These are phyloP conservation scores for Punctoribates punctum DNA, from an alignment of 2,888 invertebrate genomes.

Conservation along the genomic window DNA sequence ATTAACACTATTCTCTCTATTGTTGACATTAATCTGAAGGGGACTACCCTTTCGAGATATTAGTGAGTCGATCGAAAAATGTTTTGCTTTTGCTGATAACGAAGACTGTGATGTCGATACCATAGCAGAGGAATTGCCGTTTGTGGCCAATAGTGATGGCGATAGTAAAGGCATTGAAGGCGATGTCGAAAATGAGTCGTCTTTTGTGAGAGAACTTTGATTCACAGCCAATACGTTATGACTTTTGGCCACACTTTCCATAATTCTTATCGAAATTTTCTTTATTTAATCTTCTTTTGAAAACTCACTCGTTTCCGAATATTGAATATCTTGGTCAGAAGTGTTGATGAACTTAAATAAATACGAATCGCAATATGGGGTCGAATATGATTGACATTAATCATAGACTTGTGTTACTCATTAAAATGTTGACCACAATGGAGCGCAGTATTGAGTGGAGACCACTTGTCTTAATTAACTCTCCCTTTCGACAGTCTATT, in stretches of 20 bases:
- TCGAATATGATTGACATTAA: conserved; percentile 6
- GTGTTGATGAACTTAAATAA: conserved; percentile 10
- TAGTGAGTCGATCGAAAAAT: conserved; percentile 2
- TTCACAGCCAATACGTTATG: not conserved
- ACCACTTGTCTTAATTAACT: conserved; percentile 14
- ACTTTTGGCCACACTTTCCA: not conserved
- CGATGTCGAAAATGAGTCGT: not conserved
- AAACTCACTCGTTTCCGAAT: too few relatives aligned
- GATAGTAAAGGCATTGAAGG: not conserved
- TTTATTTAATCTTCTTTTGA: too few relatives aligned
- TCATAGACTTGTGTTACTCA: not conserved
- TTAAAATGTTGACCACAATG: not conserved
- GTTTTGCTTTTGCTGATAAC: conserved; percentile 14
- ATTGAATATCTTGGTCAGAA: too few relatives aligned
- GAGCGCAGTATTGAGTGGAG: not conserved
- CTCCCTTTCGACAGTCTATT: not conserved
- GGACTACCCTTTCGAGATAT: not conserved
- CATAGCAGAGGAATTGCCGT: not conserved
- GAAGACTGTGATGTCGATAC: not conserved
- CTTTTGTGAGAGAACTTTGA: conserved; percentile 6
- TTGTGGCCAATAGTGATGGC: not conserved
- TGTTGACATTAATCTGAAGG: conserved; percentile 10
- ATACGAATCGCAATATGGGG: conserved; percentile 11
- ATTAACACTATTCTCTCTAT: not conserved
- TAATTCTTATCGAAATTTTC: not conserved